phyloP scores from a whole-genome alignment of 2,888 invertebrate genomes.

The Agrochola lota region DNA sequence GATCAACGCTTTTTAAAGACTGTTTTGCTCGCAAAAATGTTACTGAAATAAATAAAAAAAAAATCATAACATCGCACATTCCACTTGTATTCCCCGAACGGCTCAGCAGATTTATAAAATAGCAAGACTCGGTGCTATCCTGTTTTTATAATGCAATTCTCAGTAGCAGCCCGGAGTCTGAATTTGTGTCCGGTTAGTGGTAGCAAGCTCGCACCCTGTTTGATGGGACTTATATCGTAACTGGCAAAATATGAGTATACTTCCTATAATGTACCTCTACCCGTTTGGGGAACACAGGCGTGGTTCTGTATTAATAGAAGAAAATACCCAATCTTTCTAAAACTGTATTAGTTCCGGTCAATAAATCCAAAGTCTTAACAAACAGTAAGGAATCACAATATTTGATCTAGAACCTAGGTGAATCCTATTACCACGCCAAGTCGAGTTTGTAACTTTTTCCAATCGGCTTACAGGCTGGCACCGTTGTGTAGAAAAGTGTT shows the following conservation, averaged over 20 bases:
- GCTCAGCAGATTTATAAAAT: too few species aligned
- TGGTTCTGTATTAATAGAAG: not conserved
- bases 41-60: not conserved
- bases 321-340: not conserved
- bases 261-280: not conserved
- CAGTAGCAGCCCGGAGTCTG: not conserved
- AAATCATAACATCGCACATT: not conserved
- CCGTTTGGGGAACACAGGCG: not conserved
- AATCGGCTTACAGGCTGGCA: constrained; percentile 78
- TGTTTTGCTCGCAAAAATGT: not conserved
- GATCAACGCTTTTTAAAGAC: not conserved
- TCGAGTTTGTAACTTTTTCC: constrained; percentile 78
- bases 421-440: constrained; percentile 77
- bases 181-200: not conserved
- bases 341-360: not conserved
- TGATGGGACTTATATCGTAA: not conserved
- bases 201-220: not conserved
- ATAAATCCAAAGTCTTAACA: constrained; percentile 31
- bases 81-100: not conserved
- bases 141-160: not conserved
- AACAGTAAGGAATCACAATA: constrained; percentile 66
- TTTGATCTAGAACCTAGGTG: constrained; percentile 65
- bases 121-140: too few species aligned
- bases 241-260: not conserved
- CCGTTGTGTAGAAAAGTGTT: constrained; percentile 56